Base-by-base conservation (phyloP, 2,888 invertebrate species). In the Agrochola litura region DNA sequence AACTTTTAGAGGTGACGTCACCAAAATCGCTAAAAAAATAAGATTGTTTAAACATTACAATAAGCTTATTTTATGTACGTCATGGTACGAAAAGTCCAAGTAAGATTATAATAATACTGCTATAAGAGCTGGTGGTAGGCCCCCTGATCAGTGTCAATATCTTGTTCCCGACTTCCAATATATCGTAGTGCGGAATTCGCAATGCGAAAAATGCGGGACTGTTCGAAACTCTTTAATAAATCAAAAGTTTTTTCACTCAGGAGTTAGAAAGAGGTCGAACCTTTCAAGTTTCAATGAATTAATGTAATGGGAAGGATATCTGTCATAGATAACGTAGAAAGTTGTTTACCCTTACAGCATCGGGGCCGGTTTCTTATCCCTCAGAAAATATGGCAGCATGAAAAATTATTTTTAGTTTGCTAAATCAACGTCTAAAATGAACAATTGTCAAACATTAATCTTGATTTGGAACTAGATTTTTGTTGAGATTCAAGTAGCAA, bases 231-330 rank as follows among this genome's bases (percentile, higher is more conserved):
- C 73, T 77, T 79, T 73, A 41, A 41, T 68, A 73, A 81, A 81
- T 78, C 69, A 82, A 79, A 79, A 77, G 43, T 78, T 73, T 54
- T n/a, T 73, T 73, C 58, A 73, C 41, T 78, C 69, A 46, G 73
- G 22, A 73, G 56, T 65, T 56, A 43, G 72, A 58, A 80, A 76
- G 67, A 63, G 77, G 81, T 73, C 81, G 56, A 77, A 43, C 49
- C 70, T 77, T 71, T 77, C 30, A 58, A 73, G 58, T 81, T 82
- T 73, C 66, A 70, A 77, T 67, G 37, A 70, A 71, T 73, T 58
- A 69, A 77, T 70, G 25, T 77, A 73, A 79, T 65, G 43, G 56
- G 56, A 63, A 68, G 52, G 52, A 73, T 73, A 66, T 82, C 68
- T 71, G 56, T 76, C 79, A 72, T 56, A 69, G 75, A 72, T 79